These are phyloP conservation scores for Atlantisia rogersi DNA, from an alignment of 2,113 vertebrate species.

Conservation along the genomic window DNA sequence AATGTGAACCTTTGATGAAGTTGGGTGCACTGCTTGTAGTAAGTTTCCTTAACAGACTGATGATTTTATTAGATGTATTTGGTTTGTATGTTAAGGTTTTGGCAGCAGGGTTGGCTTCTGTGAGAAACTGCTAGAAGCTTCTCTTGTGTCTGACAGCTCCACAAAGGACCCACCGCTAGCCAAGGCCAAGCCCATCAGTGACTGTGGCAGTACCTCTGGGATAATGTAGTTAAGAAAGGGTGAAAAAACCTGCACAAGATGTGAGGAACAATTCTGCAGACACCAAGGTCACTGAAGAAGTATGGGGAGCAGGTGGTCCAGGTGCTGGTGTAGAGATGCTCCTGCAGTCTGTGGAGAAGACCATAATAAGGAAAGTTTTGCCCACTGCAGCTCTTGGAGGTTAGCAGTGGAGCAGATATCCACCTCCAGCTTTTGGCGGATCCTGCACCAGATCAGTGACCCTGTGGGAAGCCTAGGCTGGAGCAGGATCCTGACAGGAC, in stretches of 20 bases:
- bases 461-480: not conserved
- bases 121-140: not conserved
- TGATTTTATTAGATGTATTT: not conserved
- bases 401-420: not conserved
- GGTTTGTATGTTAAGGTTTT: not conserved
- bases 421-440: not conserved
- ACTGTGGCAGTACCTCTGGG: fast-evolving
- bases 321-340: not conserved
- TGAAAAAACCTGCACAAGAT: not conserved
- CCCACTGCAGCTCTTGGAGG: not conserved
- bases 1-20: not conserved
- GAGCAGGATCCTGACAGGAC: not conserved
- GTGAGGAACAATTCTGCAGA: no score
- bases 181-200: not conserved
- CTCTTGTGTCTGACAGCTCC: fast-evolving
- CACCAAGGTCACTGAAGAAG: no score
- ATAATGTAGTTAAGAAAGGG: not conserved
- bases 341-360: fast-evolving
- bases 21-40: not conserved
- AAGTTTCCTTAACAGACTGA: not conserved
- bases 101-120: not conserved
- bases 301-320: fast-evolving
- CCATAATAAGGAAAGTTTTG: no score
- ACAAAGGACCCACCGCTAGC: fast-evolving
- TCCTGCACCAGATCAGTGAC: fast-evolving